Evolutionary conservation across 2,888 invertebrate genomes (phyloP), one percentile per base, ranked within the genome.

Genomic region (Melieria crassipennis): DNA sequence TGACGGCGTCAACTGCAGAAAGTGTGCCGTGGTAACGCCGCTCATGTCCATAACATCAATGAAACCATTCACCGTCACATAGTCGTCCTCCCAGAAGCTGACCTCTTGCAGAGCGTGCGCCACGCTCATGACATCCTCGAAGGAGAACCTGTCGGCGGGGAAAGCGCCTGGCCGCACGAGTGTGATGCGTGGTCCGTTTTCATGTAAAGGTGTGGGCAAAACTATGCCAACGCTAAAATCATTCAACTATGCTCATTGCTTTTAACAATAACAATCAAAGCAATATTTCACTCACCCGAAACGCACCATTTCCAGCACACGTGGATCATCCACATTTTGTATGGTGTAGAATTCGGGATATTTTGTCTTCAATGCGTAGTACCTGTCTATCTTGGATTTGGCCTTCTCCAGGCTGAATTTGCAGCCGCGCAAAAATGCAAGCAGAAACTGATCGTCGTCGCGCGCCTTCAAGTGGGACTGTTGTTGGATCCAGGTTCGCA

Each of bases 91-190:
- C 16, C 88, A 81, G 78, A 91, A 78, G 72, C 89, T 81, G 69
- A 91, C 87, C 77, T 90, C 90, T 66, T 88, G 87, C n/a, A 89
- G 79, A 86, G 90, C 89, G 71, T 89, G 87, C 5, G 88, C 87
- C 4, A 88, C 81, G 79, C 88, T 88, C 74, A 91, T 85, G 7
- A 90, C 77, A 76, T 89, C 89, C 7, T 84, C 75, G 67, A 89
- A 83, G 50, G 83, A 85, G 66, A 84, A 87, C 77, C 86, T 83
- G 1, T 86, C 83, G 1, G 89, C 85, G 75, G 89, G 83, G 75
- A 87, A 88, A 7, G 79, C 63, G 4, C 89, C 90, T 5, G 88
- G 77, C 46, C 90, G 87, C 52, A 89, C 80, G 7, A 90, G 79
- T 72, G 88, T 83, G 4, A 88, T 85, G 57, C 89, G 84, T 1